A percentile compares a stretch with the other conserved stretches of the same genome.
Conservation (phyloP, 2,113 vertebrate species). For the Sander vitreus region DNA sequence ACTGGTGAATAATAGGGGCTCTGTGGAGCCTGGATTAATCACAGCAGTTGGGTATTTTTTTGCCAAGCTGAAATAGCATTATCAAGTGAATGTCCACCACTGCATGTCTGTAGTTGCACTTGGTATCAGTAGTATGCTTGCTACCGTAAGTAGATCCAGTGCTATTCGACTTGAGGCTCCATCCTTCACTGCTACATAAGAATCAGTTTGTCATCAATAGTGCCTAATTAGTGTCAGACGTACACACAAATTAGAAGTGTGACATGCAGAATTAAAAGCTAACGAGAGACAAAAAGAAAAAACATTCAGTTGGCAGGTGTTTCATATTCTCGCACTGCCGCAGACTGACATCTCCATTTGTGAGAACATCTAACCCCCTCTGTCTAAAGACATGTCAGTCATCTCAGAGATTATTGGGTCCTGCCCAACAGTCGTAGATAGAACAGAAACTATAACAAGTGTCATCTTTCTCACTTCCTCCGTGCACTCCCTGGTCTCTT, state of each 20-base stretch:
- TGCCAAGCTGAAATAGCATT: constrained; percentile 51
- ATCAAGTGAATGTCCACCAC: constrained; percentile 29
- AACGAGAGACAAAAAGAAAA: constrained; percentile 65
- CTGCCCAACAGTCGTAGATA: constrained; percentile 65
- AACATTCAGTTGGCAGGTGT: constrained; percentile 39
- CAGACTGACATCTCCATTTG: not conserved
- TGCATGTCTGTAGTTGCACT: constrained; percentile 52
- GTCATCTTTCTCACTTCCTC: constrained; percentile 80
- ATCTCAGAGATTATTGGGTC: constrained; percentile 63
- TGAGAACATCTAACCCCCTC: not conserved
- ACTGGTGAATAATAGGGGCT: constrained; percentile 42
- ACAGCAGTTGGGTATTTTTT: constrained; percentile 48
- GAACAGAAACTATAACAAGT: constrained; percentile 29
- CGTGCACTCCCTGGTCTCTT: constrained; percentile 90
- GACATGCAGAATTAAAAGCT: constrained; percentile 76
- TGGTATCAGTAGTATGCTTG: constrained; percentile 33
- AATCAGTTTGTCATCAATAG: constrained; percentile 35
- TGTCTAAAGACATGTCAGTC: constrained; percentile 3
- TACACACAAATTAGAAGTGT: constrained; percentile 71
- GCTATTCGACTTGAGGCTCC: not conserved
- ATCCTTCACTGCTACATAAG: constrained; percentile 36
- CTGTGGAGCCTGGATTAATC: constrained; percentile 46
- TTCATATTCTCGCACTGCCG: constrained; percentile 19
- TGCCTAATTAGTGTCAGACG: constrained; percentile 62
- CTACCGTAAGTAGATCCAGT: constrained; percentile 29